Base-by-base conservation (phyloP, 2,888 invertebrate species). In the Erebia ligea region DNA sequence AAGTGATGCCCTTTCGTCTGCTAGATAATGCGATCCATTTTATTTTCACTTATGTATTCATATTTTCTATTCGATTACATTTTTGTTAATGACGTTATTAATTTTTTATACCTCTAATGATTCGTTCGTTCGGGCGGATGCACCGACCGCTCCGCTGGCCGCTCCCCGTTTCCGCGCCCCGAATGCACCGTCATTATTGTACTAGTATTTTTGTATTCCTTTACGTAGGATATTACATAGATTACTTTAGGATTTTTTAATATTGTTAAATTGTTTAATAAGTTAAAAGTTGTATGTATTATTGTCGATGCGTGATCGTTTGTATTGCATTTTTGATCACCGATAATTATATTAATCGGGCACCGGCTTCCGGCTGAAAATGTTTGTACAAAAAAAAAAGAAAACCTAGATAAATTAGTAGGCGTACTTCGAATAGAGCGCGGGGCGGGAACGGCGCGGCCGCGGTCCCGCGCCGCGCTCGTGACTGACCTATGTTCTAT, bases 241-340 rank as follows among this genome's bases (percentile, higher is more conserved):
- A 85, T 89, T 91, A 91, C 87, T 90, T 90, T 91, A 90, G 89
- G 85, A 85, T 86, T 90, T 91, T 89, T 83, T 81, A 90, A 89
- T 90, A 89, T 90, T 89, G 90, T 92, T 91, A 88, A 90, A 91
- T 91, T 89, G 90, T 92, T 92, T 92, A 86, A 89, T 92, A 91
- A 92, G 91, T 92, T 92, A 84, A 88, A 85, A 90, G 88, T 91
- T 90, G 89, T 92, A 90, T 89, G 91, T 90, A 88, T 88, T 86
- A 86, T 88, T 87, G 67, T 45, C 58, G 87, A 88, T 83, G 87
- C 89, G 88, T 85, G 90, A 86, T 86, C 86, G 89, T 87, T 86
- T 84, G 89, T 88, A 86, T 85, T 86, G 89, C 90, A 84, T 88
- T 87, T 88, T 85, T 84, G 84, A 85, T 86, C 86, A 86, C 90